A percentile compares a stretch with the other conserved stretches of the same genome.
Evolutionary conservation across 2,113 vertebrate genomes (phyloP).

Genomic region (Equus przewalskii): DNA sequence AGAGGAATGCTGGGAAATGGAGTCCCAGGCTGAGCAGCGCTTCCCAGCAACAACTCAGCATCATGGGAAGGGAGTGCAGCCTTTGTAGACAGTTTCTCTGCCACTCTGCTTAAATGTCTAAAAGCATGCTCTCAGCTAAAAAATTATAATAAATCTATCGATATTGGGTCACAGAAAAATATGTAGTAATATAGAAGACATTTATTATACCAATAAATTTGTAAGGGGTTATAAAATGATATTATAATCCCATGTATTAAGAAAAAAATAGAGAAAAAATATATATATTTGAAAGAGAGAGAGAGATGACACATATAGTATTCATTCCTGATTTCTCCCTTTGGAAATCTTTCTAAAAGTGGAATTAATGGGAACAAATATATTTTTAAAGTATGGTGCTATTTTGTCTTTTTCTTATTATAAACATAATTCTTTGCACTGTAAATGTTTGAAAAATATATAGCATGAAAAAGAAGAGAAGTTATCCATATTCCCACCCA

Average conservation of each 20-base stretch:
- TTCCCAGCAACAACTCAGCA: neutral
- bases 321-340: neutral
- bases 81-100: neutral
- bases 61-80: neutral
- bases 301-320: neutral
- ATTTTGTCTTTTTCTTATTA: neutral
- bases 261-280: neutral
- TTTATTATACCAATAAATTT: neutral
- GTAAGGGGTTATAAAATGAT: neutral
- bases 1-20: neutral
- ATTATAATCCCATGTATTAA: neutral
- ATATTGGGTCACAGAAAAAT: neutral
- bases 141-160: neutral
- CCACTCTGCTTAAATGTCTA: neutral
- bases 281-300: neutral
- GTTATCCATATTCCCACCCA: neutral
- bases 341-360: slow-evolving; percentile 25
- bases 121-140: neutral
- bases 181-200: neutral
- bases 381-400: neutral
- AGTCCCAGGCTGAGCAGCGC: neutral
- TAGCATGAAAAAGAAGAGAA: neutral
- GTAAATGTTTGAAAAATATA: slow-evolving; percentile 12
- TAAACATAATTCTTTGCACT: neutral
- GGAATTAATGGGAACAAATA: neutral